Base-by-base conservation (phyloP, 2,797 vertebrate species). In the Myotis planiceps region DNA sequence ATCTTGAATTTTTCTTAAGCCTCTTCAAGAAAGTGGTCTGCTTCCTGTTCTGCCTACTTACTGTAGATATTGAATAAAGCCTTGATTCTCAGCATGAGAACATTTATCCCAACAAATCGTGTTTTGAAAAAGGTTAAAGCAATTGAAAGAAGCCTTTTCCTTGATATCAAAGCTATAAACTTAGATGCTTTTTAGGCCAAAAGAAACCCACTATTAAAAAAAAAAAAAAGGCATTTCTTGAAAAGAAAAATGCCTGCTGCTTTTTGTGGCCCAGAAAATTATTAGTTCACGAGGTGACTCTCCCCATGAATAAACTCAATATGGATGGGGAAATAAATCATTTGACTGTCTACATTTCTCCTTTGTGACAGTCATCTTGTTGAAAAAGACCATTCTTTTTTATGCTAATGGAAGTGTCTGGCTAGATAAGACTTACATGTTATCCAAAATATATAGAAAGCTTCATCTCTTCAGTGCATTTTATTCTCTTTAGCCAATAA, bases 241-340 rank as follows among this genome's bases (percentile, higher is more conserved):
- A 96, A 96, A 94, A 92, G 94, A 96, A 96, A 81, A 87, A 37
- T 5, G 13, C 91, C 95, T 71, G 69, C 96, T 95, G 93, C 34
- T 96, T 93, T 88, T 96, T 89, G 89, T 97, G 88, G 76, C 94
- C 89, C 60, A 90, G 89, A 96, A 97, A 97, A 97, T 96, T 96
- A 96, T 94, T 92, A 82, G 96, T 97, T 96, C 97, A 93, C 89
- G 65, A 94, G 96, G 96, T 96, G 95, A 97, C 85, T 76, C 90
- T 96, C 83, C 21, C 95, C 58, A 34, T 92, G 95, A 97, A 97
- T 96, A 90, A 97, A 95, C 84, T 88, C 84, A 51, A 58, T 25
- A 12, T 2, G 6, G 47, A 84, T 25, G 23, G 78, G 92, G 65
- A 95, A 96, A 94, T 97, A 96, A 97, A 96, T 94, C 95, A 93